Conservation (phyloP, 1,140 invertebrate species). For the Leptoteleia sp. region DNA sequence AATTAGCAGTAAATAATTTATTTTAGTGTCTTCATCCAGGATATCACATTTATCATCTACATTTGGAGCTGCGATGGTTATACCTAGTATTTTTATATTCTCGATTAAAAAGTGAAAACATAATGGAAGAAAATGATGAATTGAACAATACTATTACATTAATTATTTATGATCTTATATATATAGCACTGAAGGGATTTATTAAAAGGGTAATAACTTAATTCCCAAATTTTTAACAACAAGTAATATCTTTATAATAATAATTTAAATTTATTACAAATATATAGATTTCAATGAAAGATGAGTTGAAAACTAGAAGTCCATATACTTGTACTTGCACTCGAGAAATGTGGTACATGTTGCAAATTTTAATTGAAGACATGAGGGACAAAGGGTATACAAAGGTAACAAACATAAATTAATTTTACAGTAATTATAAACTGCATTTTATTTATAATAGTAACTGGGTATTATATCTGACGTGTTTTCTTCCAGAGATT, state of each 20-base stretch:
- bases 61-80: constrained; percentile 79
- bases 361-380: constrained; percentile 74
- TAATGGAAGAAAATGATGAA: constrained; percentile 62
- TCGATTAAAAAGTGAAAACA: constrained; percentile 61
- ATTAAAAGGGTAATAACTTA: constrained; percentile 71
- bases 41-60: constrained; percentile 80
- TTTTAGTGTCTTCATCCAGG: constrained; percentile 76
- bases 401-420: constrained; percentile 66
- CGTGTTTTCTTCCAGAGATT: constrained; percentile 71
- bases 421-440: too few relatives aligned
- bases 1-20: too few relatives aligned
- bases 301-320: constrained; percentile 72
- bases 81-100: constrained; percentile 73
- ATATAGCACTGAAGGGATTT: constrained; percentile 74
- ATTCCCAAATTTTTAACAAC: too few relatives aligned
- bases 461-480: too few relatives aligned
- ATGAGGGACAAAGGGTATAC: constrained; percentile 59
- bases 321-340: constrained; percentile 79
- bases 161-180: constrained; percentile 74
- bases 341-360: constrained; percentile 79
- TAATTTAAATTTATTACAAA: too few relatives aligned
- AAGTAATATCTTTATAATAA: too few relatives aligned
- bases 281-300: constrained; percentile 68
- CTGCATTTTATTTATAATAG: too few relatives aligned
- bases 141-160: constrained; percentile 67